Evolutionary conservation across 1,140 invertebrate genomes (phyloP).

Genomic region (Metaphire vulgaris): DNA sequence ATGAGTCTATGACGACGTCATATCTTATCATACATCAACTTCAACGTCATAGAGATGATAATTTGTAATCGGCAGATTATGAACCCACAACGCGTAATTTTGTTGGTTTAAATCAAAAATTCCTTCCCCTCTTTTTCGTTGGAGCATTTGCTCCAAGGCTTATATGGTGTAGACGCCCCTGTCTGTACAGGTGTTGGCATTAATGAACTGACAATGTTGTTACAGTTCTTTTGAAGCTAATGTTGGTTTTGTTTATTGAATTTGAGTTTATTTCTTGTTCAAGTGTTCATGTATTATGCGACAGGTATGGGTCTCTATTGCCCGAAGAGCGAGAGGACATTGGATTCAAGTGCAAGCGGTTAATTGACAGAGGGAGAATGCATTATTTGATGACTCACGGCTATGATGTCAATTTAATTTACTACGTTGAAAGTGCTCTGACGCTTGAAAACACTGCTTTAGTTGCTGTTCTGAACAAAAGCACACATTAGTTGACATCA

Average conservation of each 20-base stretch:
- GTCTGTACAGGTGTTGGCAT: neutral
- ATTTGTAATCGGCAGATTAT: no score
- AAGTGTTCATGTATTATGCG: conserved; percentile 31
- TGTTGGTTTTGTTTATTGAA: neutral
- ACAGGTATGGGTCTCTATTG: conserved; percentile 40
- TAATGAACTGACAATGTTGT: neutral
- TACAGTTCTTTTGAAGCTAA: neutral
- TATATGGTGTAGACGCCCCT: no score
- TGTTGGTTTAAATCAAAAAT: no score
- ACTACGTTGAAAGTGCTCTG: conserved; percentile 60
- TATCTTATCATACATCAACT: no score
- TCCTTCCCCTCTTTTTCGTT: no score
- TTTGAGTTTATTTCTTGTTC: conserved; percentile 9
- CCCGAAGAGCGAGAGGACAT: conserved; percentile 59
- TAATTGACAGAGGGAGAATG: conserved; percentile 70
- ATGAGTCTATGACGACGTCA: no score
- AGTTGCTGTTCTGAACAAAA: conserved; percentile 51
- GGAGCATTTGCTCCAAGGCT: no score
- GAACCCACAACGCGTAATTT: no score
- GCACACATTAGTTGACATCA: no score
- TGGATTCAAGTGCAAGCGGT: conserved; percentile 65
- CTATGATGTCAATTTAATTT: conserved; percentile 59
- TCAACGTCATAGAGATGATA: no score
- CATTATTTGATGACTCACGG: conserved; percentile 58
- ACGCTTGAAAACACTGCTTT: conserved; percentile 74